Conservation (phyloP, 2,113 vertebrate genomes). For the Erythrocercus mccallii region DNA sequence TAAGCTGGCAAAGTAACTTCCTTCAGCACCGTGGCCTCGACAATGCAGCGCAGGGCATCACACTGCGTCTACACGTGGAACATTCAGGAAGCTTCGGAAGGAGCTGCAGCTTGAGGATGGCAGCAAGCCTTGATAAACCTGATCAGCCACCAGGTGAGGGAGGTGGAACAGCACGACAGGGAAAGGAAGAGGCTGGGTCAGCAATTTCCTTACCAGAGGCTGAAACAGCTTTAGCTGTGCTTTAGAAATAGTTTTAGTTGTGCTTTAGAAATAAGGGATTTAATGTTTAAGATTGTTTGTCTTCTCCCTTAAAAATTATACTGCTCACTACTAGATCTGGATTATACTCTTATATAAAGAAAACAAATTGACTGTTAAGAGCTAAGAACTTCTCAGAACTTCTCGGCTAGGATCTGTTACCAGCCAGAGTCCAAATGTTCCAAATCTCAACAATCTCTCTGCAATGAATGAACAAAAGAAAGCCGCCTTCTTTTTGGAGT, state of each 20-base stretch:
- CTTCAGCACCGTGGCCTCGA: no score
- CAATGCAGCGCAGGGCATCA: no score
- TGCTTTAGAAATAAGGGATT: not conserved
- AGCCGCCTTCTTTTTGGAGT: not conserved
- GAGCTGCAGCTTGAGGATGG: no score
- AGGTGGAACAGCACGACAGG: not conserved
- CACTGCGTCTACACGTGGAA: no score
- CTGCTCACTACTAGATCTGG: not conserved
- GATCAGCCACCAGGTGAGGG: not conserved
- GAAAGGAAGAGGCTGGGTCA: not conserved
- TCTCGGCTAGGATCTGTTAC: not conserved
- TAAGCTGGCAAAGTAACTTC: no score
- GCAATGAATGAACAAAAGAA: not conserved
- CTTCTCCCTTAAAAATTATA: not conserved
- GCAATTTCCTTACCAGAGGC: not conserved
- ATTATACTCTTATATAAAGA: not conserved
- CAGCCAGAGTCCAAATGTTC: not conserved
- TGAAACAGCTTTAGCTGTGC: not conserved
- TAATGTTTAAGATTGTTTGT: not conserved
- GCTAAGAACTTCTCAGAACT: not conserved
- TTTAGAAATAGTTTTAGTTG: not conserved
- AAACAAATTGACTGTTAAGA: not conserved
- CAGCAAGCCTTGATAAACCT: not conserved
- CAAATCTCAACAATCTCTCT: not conserved
- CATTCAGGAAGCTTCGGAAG: no score